Evolutionary conservation across 1,140 invertebrate genomes (phyloP).

Genomic region (Lycorma delicatula): DNA sequence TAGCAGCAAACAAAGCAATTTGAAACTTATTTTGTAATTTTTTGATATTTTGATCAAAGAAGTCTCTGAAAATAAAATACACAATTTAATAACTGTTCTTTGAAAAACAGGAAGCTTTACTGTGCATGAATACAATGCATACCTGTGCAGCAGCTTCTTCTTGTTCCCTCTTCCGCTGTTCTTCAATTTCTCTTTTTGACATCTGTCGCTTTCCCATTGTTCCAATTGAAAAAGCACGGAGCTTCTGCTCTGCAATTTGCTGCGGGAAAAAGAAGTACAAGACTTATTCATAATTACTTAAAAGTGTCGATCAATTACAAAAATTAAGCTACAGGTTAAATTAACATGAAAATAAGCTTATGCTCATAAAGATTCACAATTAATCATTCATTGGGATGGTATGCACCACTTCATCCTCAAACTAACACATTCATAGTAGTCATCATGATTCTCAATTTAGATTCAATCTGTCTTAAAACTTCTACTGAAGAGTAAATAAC

Average conservation of each 20-base stretch:
- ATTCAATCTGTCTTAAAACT: too few species aligned
- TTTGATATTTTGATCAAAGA: neutral
- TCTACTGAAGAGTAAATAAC: too few species aligned
- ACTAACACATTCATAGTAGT: too few species aligned
- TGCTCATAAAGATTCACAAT: too few species aligned
- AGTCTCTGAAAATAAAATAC: neutral
- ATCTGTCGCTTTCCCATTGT: conserved; percentile 70
- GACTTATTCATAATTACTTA: too few species aligned
- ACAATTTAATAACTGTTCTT: neutral
- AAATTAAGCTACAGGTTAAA: too few species aligned
- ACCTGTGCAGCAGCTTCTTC: conserved; percentile 74
- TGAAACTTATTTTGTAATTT: neutral
- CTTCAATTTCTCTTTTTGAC: conserved; percentile 81
- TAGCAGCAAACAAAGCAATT: neutral
- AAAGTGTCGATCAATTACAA: too few species aligned
- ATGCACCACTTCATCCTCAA: too few species aligned
- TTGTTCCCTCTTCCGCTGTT: conserved; percentile 79
- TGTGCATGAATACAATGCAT: conserved; percentile 28
- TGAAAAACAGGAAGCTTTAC: neutral
- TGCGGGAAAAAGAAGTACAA: conserved; percentile 36
- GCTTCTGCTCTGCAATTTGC: conserved; percentile 64
- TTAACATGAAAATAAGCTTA: too few species aligned
- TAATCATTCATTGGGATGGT: too few species aligned
- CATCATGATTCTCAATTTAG: too few species aligned
- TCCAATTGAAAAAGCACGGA: conserved; percentile 74